phyloP scores from a whole-genome alignment of 2,113 vertebrate genomes.

The Myrmecophaga tridactyla region DNA sequence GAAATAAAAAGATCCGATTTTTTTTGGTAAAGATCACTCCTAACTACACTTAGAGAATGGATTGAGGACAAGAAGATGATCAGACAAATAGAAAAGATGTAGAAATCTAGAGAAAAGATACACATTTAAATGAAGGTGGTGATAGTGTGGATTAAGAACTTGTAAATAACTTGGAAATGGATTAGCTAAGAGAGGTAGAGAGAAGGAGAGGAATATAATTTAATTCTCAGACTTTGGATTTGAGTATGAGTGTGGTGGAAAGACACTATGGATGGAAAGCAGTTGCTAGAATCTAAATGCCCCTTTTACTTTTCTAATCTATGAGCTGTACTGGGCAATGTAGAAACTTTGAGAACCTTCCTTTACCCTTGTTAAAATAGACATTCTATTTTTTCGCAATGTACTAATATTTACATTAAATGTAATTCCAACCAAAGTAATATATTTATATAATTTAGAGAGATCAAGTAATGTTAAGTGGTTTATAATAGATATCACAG shows the following conservation, averaged over 20 bases:
- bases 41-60: background rate
- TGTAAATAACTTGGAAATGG: background rate
- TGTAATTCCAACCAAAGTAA: background rate
- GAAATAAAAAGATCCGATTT: conserved; percentile 1
- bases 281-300: background rate
- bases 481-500: background rate
- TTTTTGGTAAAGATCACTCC: conserved; percentile 27
- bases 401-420: background rate
- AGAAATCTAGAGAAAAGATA: background rate
- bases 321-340: background rate
- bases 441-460: background rate
- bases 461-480: background rate
- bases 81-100: background rate
- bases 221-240: background rate
- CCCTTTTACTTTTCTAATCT: background rate
- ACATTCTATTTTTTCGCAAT: background rate
- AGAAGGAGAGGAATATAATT: background rate
- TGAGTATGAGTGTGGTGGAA: background rate
- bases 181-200: background rate
- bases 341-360: background rate
- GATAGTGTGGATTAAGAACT: background rate
- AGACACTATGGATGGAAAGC: background rate
- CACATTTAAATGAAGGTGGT: background rate
- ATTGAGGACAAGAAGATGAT: background rate
- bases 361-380: background rate